Base-by-base conservation (phyloP, 2,888 invertebrate genomes). In the Polydrusus cervinus region DNA sequence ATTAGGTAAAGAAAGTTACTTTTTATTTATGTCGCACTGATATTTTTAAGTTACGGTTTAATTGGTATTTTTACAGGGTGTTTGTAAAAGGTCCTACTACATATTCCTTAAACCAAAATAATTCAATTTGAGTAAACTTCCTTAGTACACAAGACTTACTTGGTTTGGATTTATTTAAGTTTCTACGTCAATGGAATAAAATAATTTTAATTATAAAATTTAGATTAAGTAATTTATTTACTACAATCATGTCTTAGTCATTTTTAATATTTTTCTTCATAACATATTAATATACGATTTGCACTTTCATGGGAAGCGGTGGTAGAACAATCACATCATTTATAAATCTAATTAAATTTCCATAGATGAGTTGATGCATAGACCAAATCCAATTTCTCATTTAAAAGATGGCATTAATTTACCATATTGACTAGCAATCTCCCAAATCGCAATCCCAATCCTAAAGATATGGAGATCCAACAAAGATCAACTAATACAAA, bases 341-440 rank as follows among this genome's bases (percentile, higher is more conserved):
- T 34, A 55, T 55, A 55, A 55, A 55, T 55, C 55, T 55, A 55
- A 55, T 55, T 14, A 55, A 34, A 55, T 55, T 34, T 55, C 34
- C 20, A 55, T 55, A 20, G 51, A 51, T 51, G 18, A 18, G 51
- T 9, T 51, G 20, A 34, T 55, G 55, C 34, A 55, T 55, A 34
- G 34, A 30, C 14, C 8, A n/a, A 55, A 55, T 30, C 55, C 55
- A 55, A 55, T 55, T 55, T 55, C n/a, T n/a, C 3, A 55, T 11
- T 34, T 55, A 55, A 55, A 55, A 55, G 55, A 10, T 55, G 7
- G 34, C 55, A 34, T 30, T 55, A 55, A 55, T 55, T 55, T 34
- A 14, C 55, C 55, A 34, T 14, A 55, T 55, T 14, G 34, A 30
- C 18, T 14, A 55, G 30, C n/a, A 14, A 55, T 55, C 55, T n/a